Conservation (phyloP, 1,140 invertebrate genomes). For the Pseudachorutes palmiensis region DNA sequence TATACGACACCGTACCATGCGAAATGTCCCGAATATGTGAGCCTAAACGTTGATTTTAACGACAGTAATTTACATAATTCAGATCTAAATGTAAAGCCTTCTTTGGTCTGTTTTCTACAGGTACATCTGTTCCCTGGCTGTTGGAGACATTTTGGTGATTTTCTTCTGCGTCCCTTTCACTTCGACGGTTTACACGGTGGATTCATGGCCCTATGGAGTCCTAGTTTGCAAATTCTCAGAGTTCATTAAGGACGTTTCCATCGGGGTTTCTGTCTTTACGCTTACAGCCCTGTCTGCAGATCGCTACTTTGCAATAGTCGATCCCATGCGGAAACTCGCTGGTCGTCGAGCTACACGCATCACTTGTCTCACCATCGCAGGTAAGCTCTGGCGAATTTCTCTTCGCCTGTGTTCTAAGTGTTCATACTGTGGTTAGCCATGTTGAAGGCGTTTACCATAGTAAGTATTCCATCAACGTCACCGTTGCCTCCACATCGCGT, state of each 20-base stretch:
- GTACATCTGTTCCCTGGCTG: conserved; percentile 67
- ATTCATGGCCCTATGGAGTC: conserved; percentile 74
- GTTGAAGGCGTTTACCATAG: no score
- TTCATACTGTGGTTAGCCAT: no score
- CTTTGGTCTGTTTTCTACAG: conserved; percentile 6
- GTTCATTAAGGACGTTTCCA: conserved; percentile 78
- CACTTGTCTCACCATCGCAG: conserved; percentile 56
- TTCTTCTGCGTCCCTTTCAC: conserved; percentile 69
- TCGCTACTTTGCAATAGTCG: conserved; percentile 74
- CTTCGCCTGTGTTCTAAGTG: no score
- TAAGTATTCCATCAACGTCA: no score
- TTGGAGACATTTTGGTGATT: conserved; percentile 73
- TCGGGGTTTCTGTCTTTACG: conserved; percentile 88
- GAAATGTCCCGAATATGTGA: conserved; percentile 77
- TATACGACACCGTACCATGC: conserved; percentile 65
- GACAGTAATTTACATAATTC: no score
- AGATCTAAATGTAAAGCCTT: conserved; percentile 9
- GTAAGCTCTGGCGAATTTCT: no score
- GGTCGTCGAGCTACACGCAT: conserved; percentile 55
- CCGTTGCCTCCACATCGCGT: no score
- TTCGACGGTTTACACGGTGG: conserved; percentile 69
- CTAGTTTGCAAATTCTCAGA: conserved; percentile 69
- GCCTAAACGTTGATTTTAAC: neutral
- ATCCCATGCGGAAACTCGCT: conserved; percentile 62
- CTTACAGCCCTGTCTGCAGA: conserved; percentile 81